Base-by-base conservation (phyloP, 2,797 vertebrate genomes). In the Scolopax bukidnonensis region DNA sequence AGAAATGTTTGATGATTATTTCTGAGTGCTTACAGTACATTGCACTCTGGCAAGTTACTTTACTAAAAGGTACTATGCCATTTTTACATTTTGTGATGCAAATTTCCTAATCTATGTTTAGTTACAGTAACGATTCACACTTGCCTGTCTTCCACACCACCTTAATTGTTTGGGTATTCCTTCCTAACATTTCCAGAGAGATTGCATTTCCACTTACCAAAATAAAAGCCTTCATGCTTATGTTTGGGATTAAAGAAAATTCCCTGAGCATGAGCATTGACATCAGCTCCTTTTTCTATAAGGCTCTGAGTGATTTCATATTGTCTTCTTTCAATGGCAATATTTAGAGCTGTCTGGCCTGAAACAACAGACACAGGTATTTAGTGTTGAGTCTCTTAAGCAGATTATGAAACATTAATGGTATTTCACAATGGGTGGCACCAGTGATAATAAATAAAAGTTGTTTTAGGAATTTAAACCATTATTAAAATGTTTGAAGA, bases 331-430 rank as follows among this genome's bases (percentile, higher is more conserved):
- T 98, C 98, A 14, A 98, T 98, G 73, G 98, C 98, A 59, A 98
- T 98, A 50, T 98, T 98, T 48, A 98, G 92, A n/a, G 98, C 98
- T 1, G 98, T 98, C 95, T 98, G 98, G 53, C 98, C 98, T 98
- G 87, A 2, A 87, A 84, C 21, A 92, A 63, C 61, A 63, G 74
- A 71, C 7, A 6, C 12, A 23, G 23, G 50, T 40, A 57, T 27
- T 86, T 23, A 76, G 51, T 1, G 3, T 1, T 25, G 48, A 78
- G 25, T 60, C 12, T 54, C 59, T 48, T 54, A 57, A 78, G n/a
- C 7, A 20, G 21, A 10, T 27, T 47, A 47, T 17, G 54, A 81
- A 84, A 78, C 32, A n/a, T 13, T 8, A 50, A 30, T 59, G 50
- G 79, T 47, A 17, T 48, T 84, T 87, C 79, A 84, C 51, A 65